Percentiles rank a stretch among this genome's conserved stretches.
Conservation (phyloP, 1,140 invertebrate species). For the Polypedilum pembai region DNA sequence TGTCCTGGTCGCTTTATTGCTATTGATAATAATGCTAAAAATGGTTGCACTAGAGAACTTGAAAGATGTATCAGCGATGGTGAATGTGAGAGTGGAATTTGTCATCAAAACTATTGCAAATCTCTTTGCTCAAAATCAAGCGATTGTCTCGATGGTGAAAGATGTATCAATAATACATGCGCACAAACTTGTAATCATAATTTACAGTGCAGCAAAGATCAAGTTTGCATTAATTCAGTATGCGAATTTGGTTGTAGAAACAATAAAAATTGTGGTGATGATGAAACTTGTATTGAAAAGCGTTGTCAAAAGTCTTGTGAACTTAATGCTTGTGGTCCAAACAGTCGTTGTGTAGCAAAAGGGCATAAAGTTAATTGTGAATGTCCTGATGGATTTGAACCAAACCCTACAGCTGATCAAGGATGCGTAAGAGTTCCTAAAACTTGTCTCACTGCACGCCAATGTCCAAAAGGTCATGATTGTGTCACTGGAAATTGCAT, state of each 20-base stretch:
- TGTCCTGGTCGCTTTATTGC: slow-evolving; percentile 66
- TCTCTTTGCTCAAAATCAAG: slow-evolving; percentile 66
- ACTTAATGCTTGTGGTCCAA: slow-evolving; percentile 70
- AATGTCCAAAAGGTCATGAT: slow-evolving; percentile 63
- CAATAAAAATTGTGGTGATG: slow-evolving; percentile 66
- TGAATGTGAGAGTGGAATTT: slow-evolving; percentile 70
- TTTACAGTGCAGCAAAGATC: slow-evolving; percentile 65
- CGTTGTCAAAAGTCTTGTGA: slow-evolving; percentile 78
- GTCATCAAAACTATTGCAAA: slow-evolving; percentile 74
- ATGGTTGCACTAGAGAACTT: slow-evolving; percentile 63
- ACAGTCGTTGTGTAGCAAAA: slow-evolving; percentile 67
- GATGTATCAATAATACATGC: slow-evolving; percentile 70
- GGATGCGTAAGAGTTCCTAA: slow-evolving; percentile 72
- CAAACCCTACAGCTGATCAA: slow-evolving; percentile 79
- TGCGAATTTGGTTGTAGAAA: slow-evolving; percentile 75
- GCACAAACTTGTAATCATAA: slow-evolving; percentile 68
- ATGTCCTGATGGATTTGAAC: slow-evolving; percentile 75
- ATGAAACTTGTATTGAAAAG: slow-evolving; percentile 72
- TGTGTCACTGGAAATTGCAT: slow-evolving; percentile 68
- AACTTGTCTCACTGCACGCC: slow-evolving; percentile 53
- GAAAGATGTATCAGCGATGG: slow-evolving; percentile 58
- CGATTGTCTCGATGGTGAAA: slow-evolving; percentile 73
- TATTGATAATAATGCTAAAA: slow-evolving; percentile 50
- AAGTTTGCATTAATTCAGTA: slow-evolving; percentile 71
- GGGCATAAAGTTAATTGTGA: slow-evolving; percentile 64